Conservation (phyloP, 2,797 vertebrate species). For the Enoplosus armatus region DNA sequence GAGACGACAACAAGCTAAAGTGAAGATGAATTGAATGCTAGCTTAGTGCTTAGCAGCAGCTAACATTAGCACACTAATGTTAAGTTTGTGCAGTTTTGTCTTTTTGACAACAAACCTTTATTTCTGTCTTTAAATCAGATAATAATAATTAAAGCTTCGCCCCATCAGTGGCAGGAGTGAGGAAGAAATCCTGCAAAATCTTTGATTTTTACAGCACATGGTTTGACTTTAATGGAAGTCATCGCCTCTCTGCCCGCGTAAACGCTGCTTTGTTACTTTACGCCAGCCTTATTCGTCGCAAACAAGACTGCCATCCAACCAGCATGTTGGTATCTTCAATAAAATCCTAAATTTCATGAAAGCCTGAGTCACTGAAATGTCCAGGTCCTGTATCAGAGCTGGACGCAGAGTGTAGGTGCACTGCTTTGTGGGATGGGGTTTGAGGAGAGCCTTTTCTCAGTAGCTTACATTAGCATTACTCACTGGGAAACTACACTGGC, state of each 20-base stretch:
- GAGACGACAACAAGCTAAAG: no score
- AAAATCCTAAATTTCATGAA: background rate
- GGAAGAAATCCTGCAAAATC: background rate
- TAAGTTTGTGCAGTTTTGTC: background rate
- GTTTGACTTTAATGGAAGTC: background rate
- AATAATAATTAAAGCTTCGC: background rate
- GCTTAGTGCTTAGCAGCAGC: background rate
- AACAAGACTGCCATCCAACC: background rate
- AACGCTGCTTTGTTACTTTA: background rate
- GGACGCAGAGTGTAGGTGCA: background rate
- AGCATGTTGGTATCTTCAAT: no score
- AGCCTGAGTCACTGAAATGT: background rate
- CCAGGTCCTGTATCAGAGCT: background rate
- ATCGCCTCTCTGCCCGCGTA: background rate
- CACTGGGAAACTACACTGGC: constrained; percentile 29
- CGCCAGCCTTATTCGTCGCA: background rate
- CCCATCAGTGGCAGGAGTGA: no score
- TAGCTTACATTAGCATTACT: constrained; percentile 18
- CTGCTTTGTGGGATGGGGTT: background rate
- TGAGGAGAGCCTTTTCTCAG: background rate
- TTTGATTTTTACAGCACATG: no score
- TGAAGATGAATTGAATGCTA: background rate
- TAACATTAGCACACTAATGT: no score
- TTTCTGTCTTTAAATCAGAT: background rate
- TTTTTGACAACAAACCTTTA: background rate